phyloP scores from a whole-genome alignment of 2,888 invertebrate genomes.

The Drosophila affinis region DNA sequence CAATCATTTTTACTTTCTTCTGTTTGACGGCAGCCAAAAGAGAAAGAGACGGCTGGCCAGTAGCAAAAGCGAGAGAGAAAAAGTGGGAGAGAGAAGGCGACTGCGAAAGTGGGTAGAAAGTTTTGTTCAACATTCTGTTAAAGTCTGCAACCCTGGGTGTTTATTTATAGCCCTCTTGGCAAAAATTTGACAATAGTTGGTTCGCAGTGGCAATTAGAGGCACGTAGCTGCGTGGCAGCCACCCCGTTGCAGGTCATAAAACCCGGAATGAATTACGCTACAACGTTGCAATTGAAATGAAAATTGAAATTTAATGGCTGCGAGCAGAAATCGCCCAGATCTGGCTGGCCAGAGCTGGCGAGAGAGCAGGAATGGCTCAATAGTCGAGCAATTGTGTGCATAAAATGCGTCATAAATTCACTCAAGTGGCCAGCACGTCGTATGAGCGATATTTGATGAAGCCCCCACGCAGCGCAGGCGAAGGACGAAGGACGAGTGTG shows the following conservation, averaged over 20 bases:
- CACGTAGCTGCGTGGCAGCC: slow-evolving; percentile 21
- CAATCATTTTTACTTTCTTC: slow-evolving; percentile 53
- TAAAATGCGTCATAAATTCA: slow-evolving; percentile 55
- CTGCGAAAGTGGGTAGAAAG: slow-evolving; percentile 8
- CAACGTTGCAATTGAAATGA: slow-evolving; percentile 47
- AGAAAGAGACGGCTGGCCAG: neutral
- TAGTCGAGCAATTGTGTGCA: slow-evolving; percentile 34
- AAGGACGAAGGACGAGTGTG: slow-evolving; percentile 38
- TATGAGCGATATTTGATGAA: slow-evolving; percentile 71
- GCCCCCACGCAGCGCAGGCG: slow-evolving; percentile 20
- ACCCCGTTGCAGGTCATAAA: slow-evolving; percentile 49
- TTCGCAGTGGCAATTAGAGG: slow-evolving; percentile 51
- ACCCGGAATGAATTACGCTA: slow-evolving; percentile 27
- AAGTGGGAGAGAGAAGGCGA: neutral
- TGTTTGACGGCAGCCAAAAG: slow-evolving; percentile 11
- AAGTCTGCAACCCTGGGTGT: slow-evolving; percentile 34
- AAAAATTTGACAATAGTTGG: slow-evolving; percentile 44
- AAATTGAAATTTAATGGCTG: slow-evolving; percentile 39
- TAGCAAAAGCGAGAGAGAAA: neutral
- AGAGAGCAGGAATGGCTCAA: slow-evolving; percentile 22
- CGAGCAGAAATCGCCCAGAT: neutral
- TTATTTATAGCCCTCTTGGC: slow-evolving; percentile 64
- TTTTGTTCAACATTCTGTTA: slow-evolving; percentile 39
- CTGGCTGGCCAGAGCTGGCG: neutral
- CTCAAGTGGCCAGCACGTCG: slow-evolving; percentile 54